Conservation (phyloP, 2,113 vertebrate genomes). For the Fukomys damarensis region DNA sequence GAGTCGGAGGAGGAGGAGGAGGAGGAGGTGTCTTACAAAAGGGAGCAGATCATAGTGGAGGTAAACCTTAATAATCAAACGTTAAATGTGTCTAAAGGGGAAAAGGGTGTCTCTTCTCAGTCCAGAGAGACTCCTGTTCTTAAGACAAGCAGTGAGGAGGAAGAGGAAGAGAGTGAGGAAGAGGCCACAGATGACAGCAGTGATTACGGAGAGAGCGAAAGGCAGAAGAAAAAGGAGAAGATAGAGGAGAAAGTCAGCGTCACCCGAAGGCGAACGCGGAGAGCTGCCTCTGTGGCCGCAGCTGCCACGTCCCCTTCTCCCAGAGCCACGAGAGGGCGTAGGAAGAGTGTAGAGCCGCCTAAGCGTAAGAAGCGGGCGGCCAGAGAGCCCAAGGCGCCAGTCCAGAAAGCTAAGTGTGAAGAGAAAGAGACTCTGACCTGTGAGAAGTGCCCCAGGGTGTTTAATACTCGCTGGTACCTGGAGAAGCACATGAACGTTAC, state of each 20-base stretch:
- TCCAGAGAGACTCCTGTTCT: constrained; percentile 89
- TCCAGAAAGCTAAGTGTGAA: constrained; percentile 91
- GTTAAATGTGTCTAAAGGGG: constrained; percentile 98
- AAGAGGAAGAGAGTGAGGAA: constrained; percentile 88
- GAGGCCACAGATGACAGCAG: constrained; percentile 89
- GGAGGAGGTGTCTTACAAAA: constrained; percentile 94
- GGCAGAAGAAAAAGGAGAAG: constrained; percentile 91
- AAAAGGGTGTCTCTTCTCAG: constrained; percentile 92
- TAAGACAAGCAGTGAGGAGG: constrained; percentile 93
- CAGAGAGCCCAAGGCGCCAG: constrained; percentile 88
- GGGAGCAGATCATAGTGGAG: constrained; percentile 99
- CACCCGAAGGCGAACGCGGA: constrained; percentile 88
- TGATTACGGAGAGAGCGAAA: constrained; percentile 90
- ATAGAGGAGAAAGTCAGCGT: constrained; percentile 84
- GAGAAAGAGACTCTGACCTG: constrained; percentile 98
- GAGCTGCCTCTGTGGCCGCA: constrained; percentile 84
- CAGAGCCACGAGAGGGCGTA: constrained; percentile 92
- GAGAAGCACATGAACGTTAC: constrained; percentile 99
- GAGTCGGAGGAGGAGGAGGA: constrained; percentile 91
- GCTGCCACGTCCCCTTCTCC: constrained; percentile 85
- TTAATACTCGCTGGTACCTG: constrained; percentile 99
- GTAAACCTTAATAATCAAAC: constrained; percentile 99
- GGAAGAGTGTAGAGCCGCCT: constrained; percentile 90
- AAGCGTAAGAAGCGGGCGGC: constrained; percentile 90
- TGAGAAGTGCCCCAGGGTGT: constrained; percentile 98